phyloP scores from a whole-genome alignment of 2,888 invertebrate genomes.

The Nesidiocoris tenuis region DNA sequence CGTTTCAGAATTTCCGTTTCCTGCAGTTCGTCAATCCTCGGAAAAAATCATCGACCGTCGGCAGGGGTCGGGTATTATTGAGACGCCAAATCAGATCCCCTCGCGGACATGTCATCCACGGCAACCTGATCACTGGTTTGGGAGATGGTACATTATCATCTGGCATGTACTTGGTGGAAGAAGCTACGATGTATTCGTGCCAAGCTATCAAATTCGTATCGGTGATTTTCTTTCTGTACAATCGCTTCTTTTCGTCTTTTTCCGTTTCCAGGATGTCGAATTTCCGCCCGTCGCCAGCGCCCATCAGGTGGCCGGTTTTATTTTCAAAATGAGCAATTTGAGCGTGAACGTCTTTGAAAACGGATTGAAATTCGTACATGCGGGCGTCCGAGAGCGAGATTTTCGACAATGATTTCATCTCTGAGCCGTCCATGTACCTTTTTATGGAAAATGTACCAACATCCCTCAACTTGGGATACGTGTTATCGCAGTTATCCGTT shows the following conservation, averaged over 20 bases:
- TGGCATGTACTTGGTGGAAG: slow-evolving; percentile 7
- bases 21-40: neutral
- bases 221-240: slow-evolving; percentile 31
- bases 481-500: neutral
- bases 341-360: slow-evolving; percentile 25
- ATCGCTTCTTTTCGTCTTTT: slow-evolving; percentile 7
- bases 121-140: slow-evolving; percentile 15
- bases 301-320: slow-evolving; percentile 8
- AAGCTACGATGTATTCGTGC: slow-evolving; percentile 28
- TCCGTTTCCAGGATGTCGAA: slow-evolving; percentile 28
- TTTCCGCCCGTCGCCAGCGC: slow-evolving; percentile 8
- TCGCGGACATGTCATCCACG: slow-evolving; percentile 8
- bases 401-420: slow-evolving; percentile 19
- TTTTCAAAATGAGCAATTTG: slow-evolving; percentile 30
- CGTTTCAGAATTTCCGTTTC: neutral
- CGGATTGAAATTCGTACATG: slow-evolving; percentile 28
- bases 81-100: slow-evolving; percentile 19
- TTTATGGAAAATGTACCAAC: neutral
- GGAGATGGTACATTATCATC: neutral
- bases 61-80: slow-evolving; percentile 7
- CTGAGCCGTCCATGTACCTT: neutral
- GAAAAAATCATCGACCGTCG: slow-evolving; percentile 16
- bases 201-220: slow-evolving; percentile 30
- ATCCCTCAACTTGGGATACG: neutral
- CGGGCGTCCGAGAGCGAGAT: slow-evolving; percentile 4